Conservation (phyloP, 2,888 invertebrate genomes). For the Diabrotica balteata region DNA sequence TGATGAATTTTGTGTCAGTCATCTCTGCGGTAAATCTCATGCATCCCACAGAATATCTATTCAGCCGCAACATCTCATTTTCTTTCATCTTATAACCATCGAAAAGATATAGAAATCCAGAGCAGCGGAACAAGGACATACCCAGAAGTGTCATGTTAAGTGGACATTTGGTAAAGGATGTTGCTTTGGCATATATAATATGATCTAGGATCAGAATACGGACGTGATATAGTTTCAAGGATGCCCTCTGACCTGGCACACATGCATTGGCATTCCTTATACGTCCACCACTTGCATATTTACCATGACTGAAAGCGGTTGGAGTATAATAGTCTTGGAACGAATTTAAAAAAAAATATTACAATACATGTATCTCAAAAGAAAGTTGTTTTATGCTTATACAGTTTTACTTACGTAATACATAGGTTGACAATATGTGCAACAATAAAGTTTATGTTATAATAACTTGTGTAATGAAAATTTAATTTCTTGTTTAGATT, state of each 20-base stretch:
- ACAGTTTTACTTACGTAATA: too few relatives aligned
- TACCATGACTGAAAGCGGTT: constrained; percentile 15
- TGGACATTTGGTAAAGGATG: constrained; percentile 41
- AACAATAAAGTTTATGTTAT: too few relatives aligned
- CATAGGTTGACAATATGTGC: too few relatives aligned
- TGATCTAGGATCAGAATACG: constrained; percentile 46
- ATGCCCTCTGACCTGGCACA: constrained; percentile 51
- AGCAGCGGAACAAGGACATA: constrained; percentile 36
- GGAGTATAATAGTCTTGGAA: neutral
- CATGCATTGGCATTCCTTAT: constrained; percentile 50
- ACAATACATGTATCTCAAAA: neutral
- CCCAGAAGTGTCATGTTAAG: constrained; percentile 34
- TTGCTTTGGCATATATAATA: constrained; percentile 47
- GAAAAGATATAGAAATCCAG: constrained; percentile 28
- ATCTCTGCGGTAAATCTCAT: neutral
- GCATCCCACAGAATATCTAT: neutral
- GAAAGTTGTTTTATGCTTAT: too few relatives aligned
- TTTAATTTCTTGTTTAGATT: too few relatives aligned
- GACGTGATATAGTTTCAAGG: constrained; percentile 49
- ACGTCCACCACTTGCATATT: constrained; percentile 46
- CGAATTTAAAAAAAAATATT: constrained; percentile 1
- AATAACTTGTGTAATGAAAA: too few relatives aligned
- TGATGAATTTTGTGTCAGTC: too few relatives aligned
- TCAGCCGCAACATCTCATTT: neutral
- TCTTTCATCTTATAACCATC: constrained; percentile 1